These are phyloP conservation scores for Alfaro cultratus DNA, from an alignment of 2,797 vertebrate genomes.

Conservation along the genomic window DNA sequence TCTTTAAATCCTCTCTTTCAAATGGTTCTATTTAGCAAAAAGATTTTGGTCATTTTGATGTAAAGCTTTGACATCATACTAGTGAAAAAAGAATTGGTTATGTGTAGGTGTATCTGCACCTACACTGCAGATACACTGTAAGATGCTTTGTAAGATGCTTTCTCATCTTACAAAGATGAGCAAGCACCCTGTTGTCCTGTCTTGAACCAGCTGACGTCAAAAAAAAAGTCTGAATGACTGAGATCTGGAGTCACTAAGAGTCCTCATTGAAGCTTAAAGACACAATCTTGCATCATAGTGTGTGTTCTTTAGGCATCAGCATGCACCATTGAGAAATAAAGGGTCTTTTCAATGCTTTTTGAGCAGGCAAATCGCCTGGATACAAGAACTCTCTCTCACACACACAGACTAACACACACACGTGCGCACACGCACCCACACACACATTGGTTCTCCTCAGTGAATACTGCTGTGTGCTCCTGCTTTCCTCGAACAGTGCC, in stretches of 20 bases:
- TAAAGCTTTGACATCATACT: neutral
- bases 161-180: neutral
- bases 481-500: conserved; percentile 40
- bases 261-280: conserved; percentile 6
- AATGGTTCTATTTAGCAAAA: neutral
- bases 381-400: neutral
- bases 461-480: conserved; percentile 31
- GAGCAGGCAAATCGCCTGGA: conserved; percentile 37
- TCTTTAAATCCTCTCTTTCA: neutral
- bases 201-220: neutral
- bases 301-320: conserved; percentile 26
- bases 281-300: conserved; percentile 21
- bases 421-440: conserved; percentile 17
- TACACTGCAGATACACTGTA: neutral
- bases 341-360: conserved; percentile 41
- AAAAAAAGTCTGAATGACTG: conserved; percentile 7
- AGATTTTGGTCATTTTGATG: neutral
- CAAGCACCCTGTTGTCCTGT: neutral
- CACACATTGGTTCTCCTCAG: conserved; percentile 21
- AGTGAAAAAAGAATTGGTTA: neutral
- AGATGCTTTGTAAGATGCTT: neutral
- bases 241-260: neutral
- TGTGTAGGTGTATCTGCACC: neutral
- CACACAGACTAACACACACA: neutral
- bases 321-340: conserved; percentile 36